These are phyloP conservation scores for Leuciscus waleckii DNA, from an alignment of 2,797 vertebrate species.

Conservation along the genomic window DNA sequence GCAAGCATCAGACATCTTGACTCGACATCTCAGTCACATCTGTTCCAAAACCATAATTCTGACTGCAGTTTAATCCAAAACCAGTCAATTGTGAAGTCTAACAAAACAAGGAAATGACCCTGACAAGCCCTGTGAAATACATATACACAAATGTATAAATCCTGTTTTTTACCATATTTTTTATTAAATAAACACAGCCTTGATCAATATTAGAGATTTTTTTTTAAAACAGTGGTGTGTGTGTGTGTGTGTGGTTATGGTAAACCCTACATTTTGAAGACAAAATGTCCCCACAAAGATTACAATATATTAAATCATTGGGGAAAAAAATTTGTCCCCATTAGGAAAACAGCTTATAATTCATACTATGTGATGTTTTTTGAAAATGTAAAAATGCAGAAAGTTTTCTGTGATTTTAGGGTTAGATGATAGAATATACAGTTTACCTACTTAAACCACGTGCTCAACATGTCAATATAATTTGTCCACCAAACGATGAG, in stretches of 20 bases:
- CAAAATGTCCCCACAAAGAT: too few species aligned
- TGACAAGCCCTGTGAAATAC: background rate
- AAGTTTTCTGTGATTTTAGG: background rate
- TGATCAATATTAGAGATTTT: background rate
- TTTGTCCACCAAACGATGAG: conserved; percentile 5
- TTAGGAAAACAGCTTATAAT: background rate
- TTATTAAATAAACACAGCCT: background rate
- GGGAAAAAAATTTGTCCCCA: background rate
- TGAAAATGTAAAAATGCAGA: background rate
- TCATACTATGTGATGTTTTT: background rate
- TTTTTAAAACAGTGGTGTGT: background rate
- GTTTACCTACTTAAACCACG: background rate
- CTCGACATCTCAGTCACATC: background rate
- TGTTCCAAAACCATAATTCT: conserved; percentile 9
- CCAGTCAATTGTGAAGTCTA: background rate
- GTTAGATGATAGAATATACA: too few species aligned
- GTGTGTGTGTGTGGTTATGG: background rate
- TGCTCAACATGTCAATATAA: background rate
- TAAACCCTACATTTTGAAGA: background rate
- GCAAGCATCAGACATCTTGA: conserved; percentile 28
- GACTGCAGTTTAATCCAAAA: conserved; percentile 4
- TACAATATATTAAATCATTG: too few species aligned
- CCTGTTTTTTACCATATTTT: background rate
- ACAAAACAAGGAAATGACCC: background rate
- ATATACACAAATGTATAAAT: background rate